Conservation (phyloP, 2,888 invertebrate genomes). For the Drymonia ruficornis region DNA sequence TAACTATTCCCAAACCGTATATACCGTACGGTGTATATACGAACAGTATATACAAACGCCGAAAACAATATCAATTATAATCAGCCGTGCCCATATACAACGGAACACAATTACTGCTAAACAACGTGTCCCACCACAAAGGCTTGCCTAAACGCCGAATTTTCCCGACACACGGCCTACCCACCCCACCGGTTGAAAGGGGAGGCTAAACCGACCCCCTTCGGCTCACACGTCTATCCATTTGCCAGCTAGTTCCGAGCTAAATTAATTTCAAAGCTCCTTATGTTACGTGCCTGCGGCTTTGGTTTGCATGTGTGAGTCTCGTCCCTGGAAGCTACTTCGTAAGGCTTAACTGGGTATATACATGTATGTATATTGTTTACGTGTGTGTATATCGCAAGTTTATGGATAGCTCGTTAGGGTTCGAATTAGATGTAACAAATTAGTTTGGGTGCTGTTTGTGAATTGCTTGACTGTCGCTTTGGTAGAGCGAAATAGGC, state of each 20-base stretch:
- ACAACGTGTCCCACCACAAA: conserved; percentile 75
- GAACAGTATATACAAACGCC: too few relatives aligned
- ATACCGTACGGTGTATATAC: too few relatives aligned
- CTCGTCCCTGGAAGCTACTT: conserved; percentile 60
- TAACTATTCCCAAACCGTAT: background rate
- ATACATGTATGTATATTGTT: conserved; percentile 55
- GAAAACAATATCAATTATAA: conserved; percentile 57
- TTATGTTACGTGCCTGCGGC: conserved; percentile 85
- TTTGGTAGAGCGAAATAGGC: background rate
- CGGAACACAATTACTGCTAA: conserved; percentile 74
- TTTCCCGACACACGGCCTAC: conserved; percentile 65
- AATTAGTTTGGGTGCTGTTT: conserved; percentile 68
- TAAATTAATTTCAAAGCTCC: conserved; percentile 86
- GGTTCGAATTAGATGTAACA: conserved; percentile 79
- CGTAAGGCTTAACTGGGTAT: conserved; percentile 78
- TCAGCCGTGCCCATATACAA: conserved; percentile 51
- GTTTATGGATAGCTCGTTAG: conserved; percentile 78
- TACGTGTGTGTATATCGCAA: conserved; percentile 33
- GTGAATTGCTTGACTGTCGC: conserved; percentile 5
- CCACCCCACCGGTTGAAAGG: conserved; percentile 25
- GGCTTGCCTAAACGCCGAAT: conserved; percentile 82
- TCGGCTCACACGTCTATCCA: conserved; percentile 84
- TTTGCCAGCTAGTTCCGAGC: conserved; percentile 85
- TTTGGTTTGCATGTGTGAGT: conserved; percentile 74
- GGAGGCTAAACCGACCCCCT: conserved; percentile 52